Conservation (phyloP, 1,140 invertebrate species). For the Camponotus pennsylvanicus region DNA sequence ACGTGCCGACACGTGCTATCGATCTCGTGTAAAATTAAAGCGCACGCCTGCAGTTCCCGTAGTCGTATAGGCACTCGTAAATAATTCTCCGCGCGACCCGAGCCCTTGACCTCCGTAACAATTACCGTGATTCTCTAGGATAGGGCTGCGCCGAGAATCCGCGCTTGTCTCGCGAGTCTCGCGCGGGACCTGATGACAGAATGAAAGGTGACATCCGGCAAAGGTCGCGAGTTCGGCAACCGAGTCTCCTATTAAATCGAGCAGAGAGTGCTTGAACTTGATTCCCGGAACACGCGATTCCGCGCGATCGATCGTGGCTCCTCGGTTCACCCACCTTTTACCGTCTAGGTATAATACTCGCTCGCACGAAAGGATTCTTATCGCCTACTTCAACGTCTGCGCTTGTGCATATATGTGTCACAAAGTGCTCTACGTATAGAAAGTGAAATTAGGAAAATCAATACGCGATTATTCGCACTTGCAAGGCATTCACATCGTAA, state of each 20-base stretch:
- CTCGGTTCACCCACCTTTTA: constrained; percentile 50
- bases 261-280: constrained; percentile 59
- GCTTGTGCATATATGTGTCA: background rate
- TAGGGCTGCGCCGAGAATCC: background rate
- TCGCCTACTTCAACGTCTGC: constrained; percentile 39
- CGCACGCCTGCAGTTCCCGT: constrained; percentile 39
- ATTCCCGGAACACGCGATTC: constrained; percentile 56
- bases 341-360: constrained; percentile 32
- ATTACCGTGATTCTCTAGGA: constrained; percentile 47
- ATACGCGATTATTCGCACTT: background rate
- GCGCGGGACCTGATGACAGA: constrained; percentile 5
- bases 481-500: background rate
- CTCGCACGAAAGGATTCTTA: constrained; percentile 59
- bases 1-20: constrained; percentile 66
- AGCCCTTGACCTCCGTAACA: constrained; percentile 55
- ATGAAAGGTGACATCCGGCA: background rate
- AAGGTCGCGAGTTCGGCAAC: constrained; percentile 46
- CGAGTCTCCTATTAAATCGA: constrained; percentile 50
- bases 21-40: constrained; percentile 59
- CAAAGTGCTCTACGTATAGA: background rate
- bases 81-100: constrained; percentile 54
- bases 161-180: constrained; percentile 26
- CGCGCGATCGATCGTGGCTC: constrained; percentile 42
- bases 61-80: constrained; percentile 46
- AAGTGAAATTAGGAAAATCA: constrained; percentile 2